These are phyloP conservation scores for Glyptemys insculpta DNA, from an alignment of 2,797 vertebrate species.

Conservation along the genomic window DNA sequence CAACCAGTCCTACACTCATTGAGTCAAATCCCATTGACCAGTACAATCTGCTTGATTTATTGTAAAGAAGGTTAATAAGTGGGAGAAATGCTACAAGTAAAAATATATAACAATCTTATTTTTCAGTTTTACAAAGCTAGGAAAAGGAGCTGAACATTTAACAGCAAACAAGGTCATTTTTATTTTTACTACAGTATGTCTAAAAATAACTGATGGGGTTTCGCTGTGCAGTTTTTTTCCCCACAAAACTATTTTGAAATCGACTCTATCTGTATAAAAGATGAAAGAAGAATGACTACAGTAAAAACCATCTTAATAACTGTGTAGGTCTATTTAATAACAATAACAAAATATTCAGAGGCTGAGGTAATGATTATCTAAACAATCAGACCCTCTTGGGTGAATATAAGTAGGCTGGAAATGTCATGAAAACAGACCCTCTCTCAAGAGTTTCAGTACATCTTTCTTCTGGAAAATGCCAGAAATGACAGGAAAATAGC, in stretches of 20 bases:
- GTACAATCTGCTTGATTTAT: not conserved
- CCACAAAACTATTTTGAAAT: slow-evolving; percentile 44
- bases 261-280: not conserved
- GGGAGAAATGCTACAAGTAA: not conserved
- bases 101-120: not conserved
- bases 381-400: not conserved
- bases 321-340: not conserved
- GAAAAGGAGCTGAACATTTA: not conserved
- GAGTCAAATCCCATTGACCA: not conserved
- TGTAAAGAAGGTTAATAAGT: not conserved
- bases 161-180: not conserved
- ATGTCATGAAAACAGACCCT: not conserved
- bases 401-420: not conserved
- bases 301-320: not conserved
- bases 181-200: not conserved
- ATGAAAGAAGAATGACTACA: not conserved
- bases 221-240: slow-evolving; percentile 20
- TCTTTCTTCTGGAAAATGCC: slow-evolving; percentile 5
- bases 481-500: not conserved
- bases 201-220: slow-evolving; percentile 43
- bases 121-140: slow-evolving; percentile 24
- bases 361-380: not conserved
- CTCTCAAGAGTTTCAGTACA: not conserved
- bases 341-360: not conserved
- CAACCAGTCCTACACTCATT: not conserved